Percentiles rank a stretch among this genome's conserved stretches.
phyloP scores from a whole-genome alignment of 2,888 invertebrate genomes.

The Patella pellucida region DNA sequence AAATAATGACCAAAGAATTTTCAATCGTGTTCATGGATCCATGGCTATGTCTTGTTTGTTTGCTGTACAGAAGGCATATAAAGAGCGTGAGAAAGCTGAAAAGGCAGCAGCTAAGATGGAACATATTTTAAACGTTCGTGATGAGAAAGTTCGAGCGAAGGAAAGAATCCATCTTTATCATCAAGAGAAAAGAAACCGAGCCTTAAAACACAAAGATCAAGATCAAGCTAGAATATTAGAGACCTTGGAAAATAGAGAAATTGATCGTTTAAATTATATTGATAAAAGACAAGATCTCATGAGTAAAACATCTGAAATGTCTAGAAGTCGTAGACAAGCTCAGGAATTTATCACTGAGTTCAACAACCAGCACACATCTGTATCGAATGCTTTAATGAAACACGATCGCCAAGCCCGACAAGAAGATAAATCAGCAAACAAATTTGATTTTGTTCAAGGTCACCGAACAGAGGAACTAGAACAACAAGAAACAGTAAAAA shows the following conservation, averaged over 20 bases:
- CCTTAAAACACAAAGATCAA: slow-evolving; percentile 52
- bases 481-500: slow-evolving; percentile 64
- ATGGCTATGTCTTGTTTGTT: slow-evolving; percentile 66
- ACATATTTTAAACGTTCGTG: slow-evolving; percentile 57
- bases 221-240: slow-evolving; percentile 57
- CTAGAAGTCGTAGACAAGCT: slow-evolving; percentile 51
- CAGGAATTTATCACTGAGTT: slow-evolving; percentile 65
- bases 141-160: slow-evolving; percentile 61
- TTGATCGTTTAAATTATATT: slow-evolving; percentile 53
- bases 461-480: slow-evolving; percentile 50
- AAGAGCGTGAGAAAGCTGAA: slow-evolving; percentile 64
- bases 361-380: slow-evolving; percentile 67
- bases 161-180: slow-evolving; percentile 60
- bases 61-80: slow-evolving; percentile 69
- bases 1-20: slow-evolving; percentile 57
- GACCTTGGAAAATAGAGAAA: slow-evolving; percentile 56
- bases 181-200: slow-evolving; percentile 57
- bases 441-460: slow-evolving; percentile 43
- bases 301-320: slow-evolving; percentile 46
- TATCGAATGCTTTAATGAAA: slow-evolving; percentile 67
- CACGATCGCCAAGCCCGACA: slow-evolving; percentile 62
- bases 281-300: slow-evolving; percentile 56
- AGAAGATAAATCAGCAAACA: slow-evolving; percentile 52
- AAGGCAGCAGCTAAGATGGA: slow-evolving; percentile 59
- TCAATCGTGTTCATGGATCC: slow-evolving; percentile 61